These are phyloP conservation scores for Sphaeramia orbicularis DNA, from an alignment of 2,797 vertebrate genomes.

Conservation along the genomic window DNA sequence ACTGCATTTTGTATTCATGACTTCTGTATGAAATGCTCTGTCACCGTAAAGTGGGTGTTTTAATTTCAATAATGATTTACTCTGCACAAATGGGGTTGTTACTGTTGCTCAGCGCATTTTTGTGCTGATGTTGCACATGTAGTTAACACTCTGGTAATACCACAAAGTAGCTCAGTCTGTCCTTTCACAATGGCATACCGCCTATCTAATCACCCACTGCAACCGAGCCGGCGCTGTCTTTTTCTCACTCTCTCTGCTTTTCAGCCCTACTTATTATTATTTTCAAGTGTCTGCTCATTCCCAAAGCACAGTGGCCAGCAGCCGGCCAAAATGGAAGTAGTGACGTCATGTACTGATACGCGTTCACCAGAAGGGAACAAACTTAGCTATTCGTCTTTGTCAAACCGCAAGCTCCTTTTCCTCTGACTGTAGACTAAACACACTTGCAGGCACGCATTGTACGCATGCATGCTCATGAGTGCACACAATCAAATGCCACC, in stretches of 20 bases:
- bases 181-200: constrained; percentile 63
- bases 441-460: constrained; percentile 26
- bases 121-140: constrained; percentile 66
- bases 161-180: constrained; percentile 42
- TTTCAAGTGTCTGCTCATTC: constrained; percentile 27
- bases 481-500: constrained; percentile 38
- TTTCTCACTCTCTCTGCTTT: constrained; percentile 26
- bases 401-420: constrained; percentile 65
- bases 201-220: constrained; percentile 65
- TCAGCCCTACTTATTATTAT: constrained; percentile 33
- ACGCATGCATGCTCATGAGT: constrained; percentile 27
- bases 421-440: constrained; percentile 78
- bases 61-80: constrained; percentile 47
- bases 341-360: constrained; percentile 70
- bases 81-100: constrained; percentile 27
- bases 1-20: neutral
- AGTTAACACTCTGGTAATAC: constrained; percentile 60
- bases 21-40: constrained; percentile 28
- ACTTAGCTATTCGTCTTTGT: constrained; percentile 68
- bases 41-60: constrained; percentile 26
- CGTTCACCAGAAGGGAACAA: constrained; percentile 57
- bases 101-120: constrained; percentile 66
- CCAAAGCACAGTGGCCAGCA: constrained; percentile 29
- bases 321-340: constrained; percentile 54
- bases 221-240: constrained; percentile 24